Percentiles rank a stretch among this genome's conserved stretches.
These are phyloP conservation scores for Ctenodactylus gundi DNA, from an alignment of 2,113 vertebrate species.

Conservation along the genomic window DNA sequence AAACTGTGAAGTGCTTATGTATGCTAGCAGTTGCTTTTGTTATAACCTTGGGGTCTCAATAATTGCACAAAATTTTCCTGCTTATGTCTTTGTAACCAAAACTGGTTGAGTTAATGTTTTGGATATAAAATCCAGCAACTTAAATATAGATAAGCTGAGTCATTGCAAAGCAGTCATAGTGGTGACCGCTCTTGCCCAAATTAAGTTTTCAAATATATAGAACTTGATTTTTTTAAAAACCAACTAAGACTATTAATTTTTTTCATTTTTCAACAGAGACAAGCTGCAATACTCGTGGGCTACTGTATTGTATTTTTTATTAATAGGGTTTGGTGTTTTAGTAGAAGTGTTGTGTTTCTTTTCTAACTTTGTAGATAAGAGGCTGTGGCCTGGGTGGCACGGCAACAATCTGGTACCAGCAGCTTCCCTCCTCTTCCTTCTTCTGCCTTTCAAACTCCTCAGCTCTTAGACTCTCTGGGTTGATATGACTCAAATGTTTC, in stretches of 20 bases:
- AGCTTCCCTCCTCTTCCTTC: constrained; percentile 43
- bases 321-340: constrained; percentile 8
- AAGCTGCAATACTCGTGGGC: constrained; percentile 11
- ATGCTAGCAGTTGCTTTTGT: not conserved
- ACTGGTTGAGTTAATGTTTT: constrained; percentile 48
- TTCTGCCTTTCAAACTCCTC: constrained; percentile 1
- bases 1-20: not conserved
- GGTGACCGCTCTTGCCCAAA: not conserved
- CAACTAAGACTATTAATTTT: not conserved
- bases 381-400: not conserved
- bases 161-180: not conserved
- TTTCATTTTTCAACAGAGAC: constrained; percentile 39
- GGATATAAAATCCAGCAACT: constrained; percentile 26
- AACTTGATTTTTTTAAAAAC: constrained; percentile 31
- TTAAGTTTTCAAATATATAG: not conserved
- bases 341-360: not conserved
- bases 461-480: not conserved
- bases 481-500: not conserved
- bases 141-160: constrained; percentile 67
- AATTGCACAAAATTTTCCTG: not conserved
- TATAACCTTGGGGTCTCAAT: not conserved
- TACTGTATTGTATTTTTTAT: constrained; percentile 18
- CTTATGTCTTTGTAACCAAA: constrained; percentile 47
- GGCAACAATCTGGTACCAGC: not conserved
- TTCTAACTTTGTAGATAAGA: constrained; percentile 32